Percentiles rank a stretch among this genome's conserved stretches.
Evolutionary conservation across 2,113 vertebrate genomes (phyloP).

Genomic region (Jaculus jaculus): DNA sequence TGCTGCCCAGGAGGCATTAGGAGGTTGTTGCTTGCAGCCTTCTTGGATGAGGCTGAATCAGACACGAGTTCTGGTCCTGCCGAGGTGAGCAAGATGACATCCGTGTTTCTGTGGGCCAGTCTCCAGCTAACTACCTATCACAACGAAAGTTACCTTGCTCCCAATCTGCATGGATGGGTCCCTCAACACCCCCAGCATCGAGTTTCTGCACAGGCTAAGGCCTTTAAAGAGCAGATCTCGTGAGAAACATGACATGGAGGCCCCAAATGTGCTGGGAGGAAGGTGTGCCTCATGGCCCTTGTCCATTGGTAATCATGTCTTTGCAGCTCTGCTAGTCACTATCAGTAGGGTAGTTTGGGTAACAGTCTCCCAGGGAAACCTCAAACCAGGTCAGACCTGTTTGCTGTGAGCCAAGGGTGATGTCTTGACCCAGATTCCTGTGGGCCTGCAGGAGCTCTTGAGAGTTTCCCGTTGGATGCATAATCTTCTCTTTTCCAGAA

Average conservation of each 20-base stretch:
- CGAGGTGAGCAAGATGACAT: too few species aligned
- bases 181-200: background rate
- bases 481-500: background rate
- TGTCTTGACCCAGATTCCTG: slow-evolving; percentile 43
- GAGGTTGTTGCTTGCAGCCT: too few species aligned
- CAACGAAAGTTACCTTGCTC: too few species aligned
- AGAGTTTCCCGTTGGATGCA: background rate
- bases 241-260: accelerated
- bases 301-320: background rate
- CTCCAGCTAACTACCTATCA: too few species aligned
- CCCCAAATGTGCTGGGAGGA: background rate
- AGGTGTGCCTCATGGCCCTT: accelerated
- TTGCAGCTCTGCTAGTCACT: accelerated
- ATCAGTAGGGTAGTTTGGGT: background rate
- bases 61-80: too few species aligned
- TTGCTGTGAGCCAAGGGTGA: background rate
- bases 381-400: slow-evolving; percentile 28
- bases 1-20: too few species aligned
- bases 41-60: too few species aligned
- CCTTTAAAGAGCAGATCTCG: accelerated
- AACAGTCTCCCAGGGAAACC: background rate
- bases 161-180: too few species aligned
- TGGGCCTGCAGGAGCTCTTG: background rate
- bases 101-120: too few species aligned
- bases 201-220: background rate